Evolutionary conservation across 2,797 vertebrate species (phyloP).

Genomic region (Microtus californicus): DNA sequence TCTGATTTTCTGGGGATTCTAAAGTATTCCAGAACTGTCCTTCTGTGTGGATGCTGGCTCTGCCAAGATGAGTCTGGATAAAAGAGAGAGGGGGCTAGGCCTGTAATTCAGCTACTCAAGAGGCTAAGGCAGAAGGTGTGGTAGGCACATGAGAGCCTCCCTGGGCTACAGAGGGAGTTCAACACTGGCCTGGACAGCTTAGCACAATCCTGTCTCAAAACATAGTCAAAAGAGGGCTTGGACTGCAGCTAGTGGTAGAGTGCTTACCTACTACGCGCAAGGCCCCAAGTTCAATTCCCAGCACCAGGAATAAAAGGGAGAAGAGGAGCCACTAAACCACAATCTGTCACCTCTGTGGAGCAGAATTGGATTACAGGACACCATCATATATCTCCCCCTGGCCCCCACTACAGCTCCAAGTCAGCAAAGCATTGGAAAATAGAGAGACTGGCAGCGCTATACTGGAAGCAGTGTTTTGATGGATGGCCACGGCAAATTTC

Average conservation of each 20-base stretch:
- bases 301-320: too few species aligned
- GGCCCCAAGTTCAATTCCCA: not conserved
- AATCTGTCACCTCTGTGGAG: not conserved
- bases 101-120: not conserved
- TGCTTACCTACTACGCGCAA: not conserved
- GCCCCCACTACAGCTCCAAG: not conserved
- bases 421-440: slow-evolving; percentile 12
- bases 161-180: not conserved
- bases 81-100: not conserved
- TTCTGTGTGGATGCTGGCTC: not conserved
- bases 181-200: not conserved
- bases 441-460: not conserved
- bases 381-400: accelerated
- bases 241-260: not conserved
- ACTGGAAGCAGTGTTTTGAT: not conserved
- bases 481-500: not conserved
- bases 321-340: not conserved
- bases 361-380: not conserved
- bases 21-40: not conserved
- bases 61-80: not conserved
- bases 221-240: not conserved
- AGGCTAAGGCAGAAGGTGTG: not conserved
- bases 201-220: not conserved
- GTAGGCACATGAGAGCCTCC: not conserved
- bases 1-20: not conserved